phyloP scores from a whole-genome alignment of 2,888 invertebrate genomes.

The Hydropsyche betteni region DNA sequence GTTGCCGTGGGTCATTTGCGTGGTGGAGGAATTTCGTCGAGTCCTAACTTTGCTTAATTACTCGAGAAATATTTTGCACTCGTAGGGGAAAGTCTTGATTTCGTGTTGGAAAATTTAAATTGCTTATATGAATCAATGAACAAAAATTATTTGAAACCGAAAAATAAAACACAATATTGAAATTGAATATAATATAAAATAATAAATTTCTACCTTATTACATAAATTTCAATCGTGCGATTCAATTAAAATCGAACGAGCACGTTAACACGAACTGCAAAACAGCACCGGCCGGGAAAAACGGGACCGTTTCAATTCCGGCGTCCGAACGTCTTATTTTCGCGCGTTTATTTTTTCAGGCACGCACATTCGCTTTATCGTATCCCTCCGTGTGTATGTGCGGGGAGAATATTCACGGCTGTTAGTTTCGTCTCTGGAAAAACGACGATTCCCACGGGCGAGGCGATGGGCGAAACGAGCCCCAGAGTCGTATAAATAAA shows the following conservation, averaged over 20 bases:
- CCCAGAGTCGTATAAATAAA: slow-evolving; percentile 26
- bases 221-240: too few species aligned
- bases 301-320: background rate
- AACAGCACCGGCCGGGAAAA: too few species aligned
- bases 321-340: slow-evolving; percentile 4
- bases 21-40: slow-evolving; percentile 16
- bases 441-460: too few species aligned
- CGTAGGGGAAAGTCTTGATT: background rate
- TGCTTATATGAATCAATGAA: too few species aligned
- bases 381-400: too few species aligned
- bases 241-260: too few species aligned
- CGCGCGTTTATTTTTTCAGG: slow-evolving; percentile 32
- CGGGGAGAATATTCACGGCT: slow-evolving; percentile 9
- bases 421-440: slow-evolving; percentile 12
- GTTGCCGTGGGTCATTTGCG: slow-evolving; percentile 9
- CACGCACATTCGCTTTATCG: slow-evolving; percentile 26
- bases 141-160: too few species aligned
- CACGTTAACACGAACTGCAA: too few species aligned
- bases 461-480: slow-evolving; percentile 16
- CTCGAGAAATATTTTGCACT: slow-evolving; percentile 7
- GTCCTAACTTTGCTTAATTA: slow-evolving; percentile 19
- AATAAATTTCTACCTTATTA: too few species aligned
- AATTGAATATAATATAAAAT: too few species aligned
- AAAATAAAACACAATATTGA: too few species aligned
- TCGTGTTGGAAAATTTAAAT: too few species aligned